Evolutionary conservation across 2,888 invertebrate genomes (phyloP).

Genomic region (Xestoiulus laeticollis): DNA sequence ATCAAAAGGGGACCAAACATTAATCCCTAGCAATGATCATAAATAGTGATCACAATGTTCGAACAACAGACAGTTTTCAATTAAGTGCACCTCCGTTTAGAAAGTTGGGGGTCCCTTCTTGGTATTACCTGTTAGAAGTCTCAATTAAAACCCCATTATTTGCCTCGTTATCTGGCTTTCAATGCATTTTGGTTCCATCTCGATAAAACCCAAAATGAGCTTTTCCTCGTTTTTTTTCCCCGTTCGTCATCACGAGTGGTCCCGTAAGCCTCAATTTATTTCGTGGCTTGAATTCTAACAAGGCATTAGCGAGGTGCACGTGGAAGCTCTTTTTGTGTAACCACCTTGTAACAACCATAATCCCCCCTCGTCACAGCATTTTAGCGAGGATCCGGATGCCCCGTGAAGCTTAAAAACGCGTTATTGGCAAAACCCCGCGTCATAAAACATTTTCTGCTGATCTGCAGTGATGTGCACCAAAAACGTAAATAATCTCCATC

Average conservation of each 20-base stretch:
- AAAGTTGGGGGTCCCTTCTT: not conserved
- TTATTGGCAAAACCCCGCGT: not conserved
- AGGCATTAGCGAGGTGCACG: not conserved
- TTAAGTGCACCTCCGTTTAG: not conserved
- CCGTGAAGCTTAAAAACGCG: not conserved
- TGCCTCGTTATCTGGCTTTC: constrained; percentile 8
- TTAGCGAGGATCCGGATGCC: not conserved
- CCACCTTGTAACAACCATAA: not conserved
- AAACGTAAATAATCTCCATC: not conserved
- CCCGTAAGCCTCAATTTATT: constrained; percentile 11
- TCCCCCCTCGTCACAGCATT: not conserved
- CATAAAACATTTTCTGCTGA: not conserved
- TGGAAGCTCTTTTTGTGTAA: not conserved
- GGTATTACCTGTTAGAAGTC: not conserved
- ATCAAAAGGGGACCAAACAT: too few relatives aligned
- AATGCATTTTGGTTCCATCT: not conserved
- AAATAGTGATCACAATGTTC: too few relatives aligned
- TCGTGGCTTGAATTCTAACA: not conserved
- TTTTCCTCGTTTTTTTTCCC: not conserved
- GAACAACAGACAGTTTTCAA: too few relatives aligned
- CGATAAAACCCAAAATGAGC: not conserved
- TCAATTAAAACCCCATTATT: constrained; percentile 10
- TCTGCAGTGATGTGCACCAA: not conserved
- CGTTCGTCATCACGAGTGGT: not conserved
- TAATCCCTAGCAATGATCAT: too few relatives aligned